phyloP scores from a whole-genome alignment of 92 coral and sea anemone species.

The Pocillopora grandis region DNA sequence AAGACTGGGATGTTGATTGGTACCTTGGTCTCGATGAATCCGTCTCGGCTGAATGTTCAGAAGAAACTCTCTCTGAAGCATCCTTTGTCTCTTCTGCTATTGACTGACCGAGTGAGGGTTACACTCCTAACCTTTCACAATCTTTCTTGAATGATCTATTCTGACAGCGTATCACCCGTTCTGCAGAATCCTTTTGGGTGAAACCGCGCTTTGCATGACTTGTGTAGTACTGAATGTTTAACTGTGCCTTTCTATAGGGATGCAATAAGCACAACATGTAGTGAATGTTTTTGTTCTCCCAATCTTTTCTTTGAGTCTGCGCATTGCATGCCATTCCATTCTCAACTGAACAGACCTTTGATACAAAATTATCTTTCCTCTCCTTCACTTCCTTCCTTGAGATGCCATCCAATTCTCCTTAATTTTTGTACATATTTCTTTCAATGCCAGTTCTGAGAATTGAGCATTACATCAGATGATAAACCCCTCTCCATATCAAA shows the following conservation, averaged over 20 bases:
- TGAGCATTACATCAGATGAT: background rate
- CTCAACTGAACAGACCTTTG: background rate
- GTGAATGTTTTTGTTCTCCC: no score
- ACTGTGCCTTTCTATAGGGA: no score
- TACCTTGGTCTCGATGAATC: constrained; percentile 21
- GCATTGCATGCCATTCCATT: no score
- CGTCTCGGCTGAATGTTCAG: background rate
- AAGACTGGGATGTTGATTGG: constrained; percentile 57
- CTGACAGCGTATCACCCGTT: background rate
- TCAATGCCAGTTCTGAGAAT: background rate
- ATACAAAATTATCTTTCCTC: no score
- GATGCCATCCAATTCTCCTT: background rate
- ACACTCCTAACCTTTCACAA: background rate
- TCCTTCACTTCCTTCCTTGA: background rate
- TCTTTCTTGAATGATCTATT: background rate
- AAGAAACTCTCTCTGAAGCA: constrained; percentile 5
- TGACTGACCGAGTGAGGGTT: constrained; percentile 26
- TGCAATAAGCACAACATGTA: no score
- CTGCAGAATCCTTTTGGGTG: background rate
- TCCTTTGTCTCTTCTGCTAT: constrained; percentile 1
- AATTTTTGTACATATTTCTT: background rate
- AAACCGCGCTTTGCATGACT: background rate
- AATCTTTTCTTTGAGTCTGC: no score
- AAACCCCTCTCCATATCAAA: background rate
- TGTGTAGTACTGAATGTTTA: background rate